These are phyloP conservation scores for Dexiosoma caninum DNA, from an alignment of 2,888 invertebrate species.

Conservation along the genomic window DNA sequence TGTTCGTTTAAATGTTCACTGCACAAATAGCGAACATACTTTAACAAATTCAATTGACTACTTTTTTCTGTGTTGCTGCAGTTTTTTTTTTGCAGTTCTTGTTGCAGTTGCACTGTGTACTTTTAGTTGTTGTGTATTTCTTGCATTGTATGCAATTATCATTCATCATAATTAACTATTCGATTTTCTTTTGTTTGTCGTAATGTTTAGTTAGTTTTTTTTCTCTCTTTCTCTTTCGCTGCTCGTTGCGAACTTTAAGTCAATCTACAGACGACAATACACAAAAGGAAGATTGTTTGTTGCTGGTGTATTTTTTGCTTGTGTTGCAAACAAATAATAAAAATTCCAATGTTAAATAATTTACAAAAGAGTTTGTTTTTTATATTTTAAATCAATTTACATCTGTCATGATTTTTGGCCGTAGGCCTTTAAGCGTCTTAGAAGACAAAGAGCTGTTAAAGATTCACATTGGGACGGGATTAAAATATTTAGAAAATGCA, in stretches of 20 bases:
- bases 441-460: neutral
- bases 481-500: no score
- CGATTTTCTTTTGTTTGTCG: conserved; percentile 54
- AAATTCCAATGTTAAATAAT: conserved; percentile 55
- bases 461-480: neutral
- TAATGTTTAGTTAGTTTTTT: neutral
- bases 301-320: neutral
- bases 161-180: conserved; percentile 65
- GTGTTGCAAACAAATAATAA: conserved; percentile 41
- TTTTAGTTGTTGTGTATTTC: conserved; percentile 16
- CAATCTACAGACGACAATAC: conserved; percentile 32
- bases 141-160: conserved; percentile 63
- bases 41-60: conserved; percentile 61
- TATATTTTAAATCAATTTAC: conserved; percentile 46
- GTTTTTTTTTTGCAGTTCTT: neutral
- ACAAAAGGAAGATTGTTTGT: conserved; percentile 26
- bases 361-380: conserved; percentile 16
- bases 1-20: conserved; percentile 18
- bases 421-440: conserved; percentile 1
- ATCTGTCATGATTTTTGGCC: conserved; percentile 44
- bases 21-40: conserved; percentile 52
- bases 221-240: neutral
- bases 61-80: conserved; percentile 32
- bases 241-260: conserved; percentile 31
- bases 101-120: conserved; percentile 43